Base-by-base conservation (phyloP, 2,888 invertebrate species). In the Sialis lutaria region DNA sequence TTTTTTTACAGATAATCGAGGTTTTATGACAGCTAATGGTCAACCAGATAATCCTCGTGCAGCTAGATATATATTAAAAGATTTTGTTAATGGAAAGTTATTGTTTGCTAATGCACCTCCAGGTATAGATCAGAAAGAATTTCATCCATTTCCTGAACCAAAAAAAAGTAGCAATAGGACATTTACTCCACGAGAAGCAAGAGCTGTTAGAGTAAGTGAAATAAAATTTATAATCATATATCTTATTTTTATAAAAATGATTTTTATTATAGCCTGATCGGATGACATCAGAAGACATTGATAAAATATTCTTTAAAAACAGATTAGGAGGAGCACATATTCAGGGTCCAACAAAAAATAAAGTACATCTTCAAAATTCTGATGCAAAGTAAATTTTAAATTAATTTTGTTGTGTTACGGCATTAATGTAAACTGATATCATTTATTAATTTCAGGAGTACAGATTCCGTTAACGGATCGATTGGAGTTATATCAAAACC, bases 11-110 rank as follows among this genome's bases (percentile, higher is more conserved):
- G 92, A 78, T 63, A 89, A 89, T 69, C 73, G 96, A 57, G 97
- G 97, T 13, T 96, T 88, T 64, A 97, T 97, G 96, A 93, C 95
- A 0, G 82, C 88, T 7, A 83, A 85, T 49, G 97, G 97, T 0
- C 82, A 92, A 55, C 97, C 97, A 0, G 97, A 98, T 68, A 83
- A 83, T 62, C 79, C 96, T 0, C 75, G 97, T 30, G 83, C 95
- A 0, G 83, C 96, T 0, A 75, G 97, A 34, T 78, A 85, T 49
- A 69, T 99, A 50, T 73, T 97, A 1, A 97, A 97, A 61, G 95
- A 97, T 62, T 91, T 82, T 54, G 82, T 91, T 1, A 79, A 79
- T 61, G 97, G 97, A 1, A 82, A 81, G 55, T 67, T 98, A 34
- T 68, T 83, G 3, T 92, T 82, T 70, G 86, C 84, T 46, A 71